Percentiles rank a stretch among this genome's conserved stretches.
Conservation (phyloP, 2,113 vertebrate genomes). For the Zingel zingel region DNA sequence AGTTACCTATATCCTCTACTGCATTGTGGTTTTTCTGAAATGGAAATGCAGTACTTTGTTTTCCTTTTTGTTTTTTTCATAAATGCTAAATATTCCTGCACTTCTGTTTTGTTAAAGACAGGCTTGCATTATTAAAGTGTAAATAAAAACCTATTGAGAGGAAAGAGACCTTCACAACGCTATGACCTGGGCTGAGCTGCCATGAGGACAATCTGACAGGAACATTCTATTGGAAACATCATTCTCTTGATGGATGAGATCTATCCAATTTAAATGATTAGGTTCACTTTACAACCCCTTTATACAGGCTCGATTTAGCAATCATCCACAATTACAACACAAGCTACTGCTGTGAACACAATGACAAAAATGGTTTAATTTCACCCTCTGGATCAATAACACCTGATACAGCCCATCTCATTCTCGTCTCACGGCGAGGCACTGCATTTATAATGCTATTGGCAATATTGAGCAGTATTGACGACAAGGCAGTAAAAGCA, state of each 20-base stretch:
- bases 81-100: conserved; percentile 13
- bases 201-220: conserved; percentile 33
- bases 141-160: conserved; percentile 8
- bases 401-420: conserved; percentile 69
- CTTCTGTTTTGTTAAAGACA: conserved; percentile 14
- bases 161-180: conserved; percentile 25
- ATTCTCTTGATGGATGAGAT: conserved; percentile 62
- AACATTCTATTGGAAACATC: conserved; percentile 36
- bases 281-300: conserved; percentile 62
- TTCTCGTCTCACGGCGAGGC: conserved; percentile 60
- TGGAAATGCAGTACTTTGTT: background rate
- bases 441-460: conserved; percentile 74
- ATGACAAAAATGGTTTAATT: conserved; percentile 78
- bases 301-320: conserved; percentile 65
- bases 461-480: conserved; percentile 78
- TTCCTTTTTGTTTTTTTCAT: background rate
- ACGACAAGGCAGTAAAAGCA: conserved; percentile 57
- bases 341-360: conserved; percentile 66
- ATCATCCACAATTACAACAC: conserved; percentile 77
- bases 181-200: conserved; percentile 14
- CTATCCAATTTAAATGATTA: conserved; percentile 59
- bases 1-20: background rate
- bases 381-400: conserved; percentile 73
- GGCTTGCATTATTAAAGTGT: background rate
- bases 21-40: background rate